Base-by-base conservation (phyloP, 2,888 invertebrate genomes). In the Leptopilina drosophilae region DNA sequence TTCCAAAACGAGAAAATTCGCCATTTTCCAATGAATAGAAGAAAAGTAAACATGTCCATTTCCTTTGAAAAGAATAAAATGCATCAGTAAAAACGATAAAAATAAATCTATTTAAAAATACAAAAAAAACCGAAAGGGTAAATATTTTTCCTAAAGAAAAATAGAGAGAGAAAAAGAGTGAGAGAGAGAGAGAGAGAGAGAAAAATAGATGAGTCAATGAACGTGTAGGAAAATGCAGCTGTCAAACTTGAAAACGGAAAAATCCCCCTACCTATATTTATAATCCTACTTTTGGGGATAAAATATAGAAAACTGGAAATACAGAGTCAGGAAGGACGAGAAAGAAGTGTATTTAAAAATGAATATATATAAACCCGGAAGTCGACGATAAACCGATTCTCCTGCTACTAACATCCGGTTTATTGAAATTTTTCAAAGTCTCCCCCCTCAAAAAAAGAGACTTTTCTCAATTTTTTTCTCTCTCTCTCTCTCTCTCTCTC, bases 341-440 rank as follows among this genome's bases (percentile, higher is more conserved):
- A 56, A 73, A 73, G 73, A 53, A 33, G 33, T 3, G 53, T 26
- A 56, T 56, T 53, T 49, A 53, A 53, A 53, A 40, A 33, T 33
- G 33, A 73, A 73, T 56, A 49, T 49, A 49, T 46, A 46, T 46
- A 12, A 12, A 53, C 26, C 73, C 73, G 73, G 73, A 73, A 73
- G 73, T 73, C 73, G 56, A 7, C 56, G 53, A 53, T 56, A 73
- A 73, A 73, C 69, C 49, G 53, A 73, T 8, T 73, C 69, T 73
- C 69, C 69, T 56, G 56, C n/a, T 56, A 53, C 69, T 69, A 49
- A 26, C 73, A 73, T 73, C 73, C 73, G 73, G 73, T 26, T 1
- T 33, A 73, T 73, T 53, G 56, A 73, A 73, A 56, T n/a, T 73
- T 26, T 73, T n/a, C 69, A 69, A 69, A 69, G 26, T 53, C 49